Percentiles rank a stretch among this genome's conserved stretches.
These are phyloP conservation scores for Aelia acuminata DNA, from an alignment of 2,888 invertebrate genomes.

Conservation along the genomic window DNA sequence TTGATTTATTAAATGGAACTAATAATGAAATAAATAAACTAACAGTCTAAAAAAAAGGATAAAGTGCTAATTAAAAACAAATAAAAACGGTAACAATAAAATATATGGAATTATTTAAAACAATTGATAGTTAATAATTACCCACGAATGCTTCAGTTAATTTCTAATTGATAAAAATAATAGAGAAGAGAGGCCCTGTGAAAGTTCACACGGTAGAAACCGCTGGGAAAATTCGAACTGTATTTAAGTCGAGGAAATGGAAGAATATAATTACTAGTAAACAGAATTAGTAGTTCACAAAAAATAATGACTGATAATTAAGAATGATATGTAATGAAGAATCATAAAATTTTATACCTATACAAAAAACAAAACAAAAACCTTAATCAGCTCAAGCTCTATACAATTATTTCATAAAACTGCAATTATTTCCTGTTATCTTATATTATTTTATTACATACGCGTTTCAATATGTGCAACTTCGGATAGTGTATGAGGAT, in stretches of 20 bases:
- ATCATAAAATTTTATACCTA: too few relatives aligned
- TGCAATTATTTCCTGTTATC: too few relatives aligned
- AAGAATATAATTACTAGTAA: background rate
- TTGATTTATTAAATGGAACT: too few relatives aligned
- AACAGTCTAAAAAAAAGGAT: background rate
- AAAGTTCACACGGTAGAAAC: conserved; percentile 26
- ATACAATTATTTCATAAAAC: too few relatives aligned
- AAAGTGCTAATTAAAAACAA: background rate
- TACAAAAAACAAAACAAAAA: too few relatives aligned
- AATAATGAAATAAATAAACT: background rate
- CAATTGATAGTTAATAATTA: background rate
- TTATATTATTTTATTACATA: too few relatives aligned
- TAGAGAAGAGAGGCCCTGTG: background rate
- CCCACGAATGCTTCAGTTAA: background rate
- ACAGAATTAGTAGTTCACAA: background rate
- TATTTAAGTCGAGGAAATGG: background rate
- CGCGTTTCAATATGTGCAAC: too few relatives aligned
- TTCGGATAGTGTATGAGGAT: too few relatives aligned
- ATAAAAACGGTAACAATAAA: background rate
- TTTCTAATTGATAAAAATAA: background rate
- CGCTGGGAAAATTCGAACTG: background rate
- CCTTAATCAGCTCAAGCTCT: too few relatives aligned
- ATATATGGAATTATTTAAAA: background rate
- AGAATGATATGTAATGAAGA: too few relatives aligned
- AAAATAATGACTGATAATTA: too few relatives aligned